A percentile compares a stretch with the other conserved stretches of the same genome.
phyloP scores from a whole-genome alignment of 2,113 vertebrate genomes.

The Sorex araneus region DNA sequence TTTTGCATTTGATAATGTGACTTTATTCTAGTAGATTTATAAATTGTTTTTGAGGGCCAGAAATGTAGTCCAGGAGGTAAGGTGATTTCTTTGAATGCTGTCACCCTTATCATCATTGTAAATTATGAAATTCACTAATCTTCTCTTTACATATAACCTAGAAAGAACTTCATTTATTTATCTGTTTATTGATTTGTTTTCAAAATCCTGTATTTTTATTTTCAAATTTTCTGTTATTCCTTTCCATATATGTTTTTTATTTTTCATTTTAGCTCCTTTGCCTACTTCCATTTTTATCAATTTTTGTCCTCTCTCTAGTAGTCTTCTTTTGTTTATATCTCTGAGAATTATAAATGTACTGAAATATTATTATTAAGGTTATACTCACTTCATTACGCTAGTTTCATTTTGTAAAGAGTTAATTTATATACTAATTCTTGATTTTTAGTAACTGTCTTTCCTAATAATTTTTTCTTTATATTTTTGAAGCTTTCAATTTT shows the following conservation, averaged over 20 bases:
- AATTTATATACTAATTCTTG: conserved; percentile 29
- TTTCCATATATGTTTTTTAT: not conserved
- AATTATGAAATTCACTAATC: conserved; percentile 6
- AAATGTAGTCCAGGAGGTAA: too few relatives aligned
- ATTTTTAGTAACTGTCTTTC: conserved; percentile 1
- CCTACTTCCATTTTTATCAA: not conserved
- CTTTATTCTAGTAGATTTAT: conserved; percentile 29
- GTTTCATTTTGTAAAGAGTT: not conserved
- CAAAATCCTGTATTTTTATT: conserved; percentile 50
- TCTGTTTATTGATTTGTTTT: conserved; percentile 43
- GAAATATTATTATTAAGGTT: conserved; percentile 24
- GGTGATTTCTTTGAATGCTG: too few relatives aligned
- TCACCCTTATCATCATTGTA: too few relatives aligned
- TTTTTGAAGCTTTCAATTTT: conserved; percentile 40
- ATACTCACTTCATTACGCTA: not conserved
- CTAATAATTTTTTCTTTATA: not conserved
- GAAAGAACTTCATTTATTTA: not conserved
- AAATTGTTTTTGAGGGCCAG: conserved; percentile 16
- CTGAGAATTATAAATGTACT: conserved; percentile 16
- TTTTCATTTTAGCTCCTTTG: conserved; percentile 20
- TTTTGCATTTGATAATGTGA: conserved; percentile 41
- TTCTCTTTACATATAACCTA: conserved; percentile 40
- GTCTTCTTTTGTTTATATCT: not conserved
- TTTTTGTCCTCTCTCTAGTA: not conserved
- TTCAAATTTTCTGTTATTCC: not conserved